Evolutionary conservation across 2,113 vertebrate genomes (phyloP).

Genomic region (Anas platyrhynchos): DNA sequence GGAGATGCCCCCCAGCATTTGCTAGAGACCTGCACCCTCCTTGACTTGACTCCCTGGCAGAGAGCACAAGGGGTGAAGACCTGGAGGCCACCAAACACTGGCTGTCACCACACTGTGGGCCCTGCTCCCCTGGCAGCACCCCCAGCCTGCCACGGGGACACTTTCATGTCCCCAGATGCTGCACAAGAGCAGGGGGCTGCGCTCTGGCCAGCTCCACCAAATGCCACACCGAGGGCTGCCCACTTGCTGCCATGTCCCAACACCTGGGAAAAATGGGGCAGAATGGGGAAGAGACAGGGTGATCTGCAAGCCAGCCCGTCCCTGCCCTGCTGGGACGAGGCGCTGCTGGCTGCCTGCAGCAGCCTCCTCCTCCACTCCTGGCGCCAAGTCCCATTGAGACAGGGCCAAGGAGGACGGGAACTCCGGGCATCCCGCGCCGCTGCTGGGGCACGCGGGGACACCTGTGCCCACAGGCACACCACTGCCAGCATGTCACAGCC

Average conservation of each 20-base stretch:
- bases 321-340: neutral
- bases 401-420: slow-evolving; percentile 65
- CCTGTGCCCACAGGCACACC: neutral
- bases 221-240: neutral
- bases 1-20: neutral
- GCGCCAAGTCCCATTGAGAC: slow-evolving; percentile 38
- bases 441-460: slow-evolving; percentile 65
- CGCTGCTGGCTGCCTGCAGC: neutral
- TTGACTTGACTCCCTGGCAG: neutral
- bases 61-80: neutral
- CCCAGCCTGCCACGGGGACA: too few relatives aligned
- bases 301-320: neutral
- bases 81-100: fast-evolving
- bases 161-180: too few relatives aligned
- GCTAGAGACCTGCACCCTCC: neutral
- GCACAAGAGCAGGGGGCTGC: neutral
- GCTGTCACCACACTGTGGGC: neutral
- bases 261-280: neutral
- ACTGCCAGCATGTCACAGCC: neutral
- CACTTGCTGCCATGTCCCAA: neutral
- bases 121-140: neutral
- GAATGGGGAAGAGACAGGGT: neutral
- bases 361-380: slow-evolving; percentile 1
- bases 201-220: neutral
- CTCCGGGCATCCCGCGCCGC: slow-evolving; percentile 61